A percentile compares a stretch with the other conserved stretches of the same genome.
Conservation (phyloP, 2,888 invertebrate genomes). For the Caenorhabditis sinica region DNA sequence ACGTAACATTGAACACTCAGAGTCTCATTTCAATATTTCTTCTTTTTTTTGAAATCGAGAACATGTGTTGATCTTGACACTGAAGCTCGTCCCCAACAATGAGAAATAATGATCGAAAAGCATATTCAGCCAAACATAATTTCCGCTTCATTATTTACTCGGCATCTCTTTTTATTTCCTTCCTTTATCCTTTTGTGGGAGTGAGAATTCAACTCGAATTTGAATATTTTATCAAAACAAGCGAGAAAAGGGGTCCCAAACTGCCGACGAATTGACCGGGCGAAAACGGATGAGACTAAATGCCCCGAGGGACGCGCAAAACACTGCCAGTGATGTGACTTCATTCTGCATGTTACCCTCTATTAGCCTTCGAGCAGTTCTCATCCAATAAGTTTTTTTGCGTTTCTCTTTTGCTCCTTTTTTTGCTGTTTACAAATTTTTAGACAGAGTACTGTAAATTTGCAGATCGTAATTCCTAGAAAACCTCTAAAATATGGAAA, state of each 20-base stretch:
- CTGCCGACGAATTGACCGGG: constrained; percentile 38
- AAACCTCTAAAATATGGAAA: no score
- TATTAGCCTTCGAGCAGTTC: constrained; percentile 51
- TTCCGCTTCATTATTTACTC: constrained; percentile 40
- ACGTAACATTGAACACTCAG: constrained; percentile 5
- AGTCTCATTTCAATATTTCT: not conserved
- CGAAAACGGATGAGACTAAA: constrained; percentile 36
- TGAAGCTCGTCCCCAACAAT: not conserved
- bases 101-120: not conserved
- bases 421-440: not conserved
- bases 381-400: constrained; percentile 34
- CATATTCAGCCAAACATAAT: constrained; percentile 27
- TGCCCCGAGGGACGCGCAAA: constrained; percentile 61
- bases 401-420: not conserved
- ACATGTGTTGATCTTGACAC: not conserved
- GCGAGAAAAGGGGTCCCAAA: constrained; percentile 30
- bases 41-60: not conserved
- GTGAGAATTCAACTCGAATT: constrained; percentile 17
- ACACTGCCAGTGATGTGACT: constrained; percentile 63
- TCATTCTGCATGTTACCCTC: constrained; percentile 62
- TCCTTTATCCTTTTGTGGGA: constrained; percentile 18
- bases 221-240: constrained; percentile 62
- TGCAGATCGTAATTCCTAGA: no score
- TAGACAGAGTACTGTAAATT: not conserved
- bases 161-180: not conserved